phyloP scores from a whole-genome alignment of 1,140 invertebrate genomes.

The Tigriopus japonicus region DNA sequence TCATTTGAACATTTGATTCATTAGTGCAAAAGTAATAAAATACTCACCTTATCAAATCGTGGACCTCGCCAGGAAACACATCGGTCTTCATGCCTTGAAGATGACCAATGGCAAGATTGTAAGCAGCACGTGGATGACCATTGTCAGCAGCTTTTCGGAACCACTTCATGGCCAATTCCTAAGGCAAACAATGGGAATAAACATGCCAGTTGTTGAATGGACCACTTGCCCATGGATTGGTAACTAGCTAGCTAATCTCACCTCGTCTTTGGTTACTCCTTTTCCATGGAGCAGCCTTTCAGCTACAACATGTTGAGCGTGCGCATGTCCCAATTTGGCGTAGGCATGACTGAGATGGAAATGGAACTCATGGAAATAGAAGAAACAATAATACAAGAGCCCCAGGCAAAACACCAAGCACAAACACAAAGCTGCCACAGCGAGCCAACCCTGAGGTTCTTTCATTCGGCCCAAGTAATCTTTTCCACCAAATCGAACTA shows the following conservation, averaged over 20 bases:
- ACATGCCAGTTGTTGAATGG: background rate
- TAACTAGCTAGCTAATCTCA: background rate
- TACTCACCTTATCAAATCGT: background rate
- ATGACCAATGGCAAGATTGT: constrained; percentile 36
- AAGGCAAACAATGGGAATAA: background rate
- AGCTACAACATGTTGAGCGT: constrained; percentile 34
- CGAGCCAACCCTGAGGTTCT: too few relatives aligned
- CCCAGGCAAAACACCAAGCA: constrained; percentile 11
- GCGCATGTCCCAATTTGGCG: constrained; percentile 31
- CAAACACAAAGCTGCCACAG: too few relatives aligned
- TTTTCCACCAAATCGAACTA: too few relatives aligned
- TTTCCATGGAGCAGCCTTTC: constrained; percentile 34
- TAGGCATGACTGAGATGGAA: constrained; percentile 32
- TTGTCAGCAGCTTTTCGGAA: constrained; percentile 35
- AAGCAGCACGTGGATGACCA: constrained; percentile 35
- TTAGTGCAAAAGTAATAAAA: too few relatives aligned
- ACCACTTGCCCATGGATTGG: background rate
- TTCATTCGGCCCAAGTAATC: too few relatives aligned
- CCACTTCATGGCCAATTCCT: constrained; percentile 31
- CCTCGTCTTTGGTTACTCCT: background rate
- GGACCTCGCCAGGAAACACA: constrained; percentile 25
- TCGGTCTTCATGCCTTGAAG: constrained; percentile 29
- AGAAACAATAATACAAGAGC: constrained; percentile 28
- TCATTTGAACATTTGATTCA: too few relatives aligned
- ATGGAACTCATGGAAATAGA: constrained; percentile 34